Evolutionary conservation across 2,113 vertebrate species (phyloP), one percentile per base, ranked within the genome.

Genomic region (Trachemys scripta): DNA sequence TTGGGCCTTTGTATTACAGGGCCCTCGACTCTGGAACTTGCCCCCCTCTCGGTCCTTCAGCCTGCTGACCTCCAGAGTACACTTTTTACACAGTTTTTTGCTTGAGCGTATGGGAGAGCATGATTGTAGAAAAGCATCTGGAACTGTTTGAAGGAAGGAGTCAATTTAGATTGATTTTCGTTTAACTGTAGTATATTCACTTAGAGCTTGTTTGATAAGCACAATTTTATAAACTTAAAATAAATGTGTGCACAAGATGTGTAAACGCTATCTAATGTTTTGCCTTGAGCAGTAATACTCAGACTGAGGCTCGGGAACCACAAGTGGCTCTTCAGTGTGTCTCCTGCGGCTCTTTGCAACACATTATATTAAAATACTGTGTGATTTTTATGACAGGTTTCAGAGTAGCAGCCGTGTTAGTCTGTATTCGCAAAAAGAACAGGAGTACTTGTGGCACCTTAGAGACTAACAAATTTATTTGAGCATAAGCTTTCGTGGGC

Each of bases 91-190:
- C 79, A 88, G 85, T 54, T 92, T 95, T 95, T 96, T 92, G 90
- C 93, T 13, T 92, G 91, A 94, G 93, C 95, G 93, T 89, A 82
- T 97, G 95, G 94, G 79, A 85, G 89, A 27, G 89, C 88, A 93
- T 93, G 93, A 91, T 93, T 90, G 78, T 97, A 95, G 94, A 96
- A 97, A 95, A 94, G 92, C 85, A 96, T 96, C 45, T 97, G 95
- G 96, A 97, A 69, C 45, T 95, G 94, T 93, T 97, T 96, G 96
- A 69, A 86, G 45, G n/a, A 31, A 90, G n/a, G 96, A 97, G 97
- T 93, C 95, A 86, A 84, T 97, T 97, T 96, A 96, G 97, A 97
- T 95, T 96, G 94, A 96, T 10, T 42, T 72, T 62, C 59, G 35
- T 62, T 35, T 31, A 62, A 69, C 29, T 69, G 62, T n/a, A 9